Conservation (phyloP, 2,888 invertebrate species). For the Napeogenes inachia region DNA sequence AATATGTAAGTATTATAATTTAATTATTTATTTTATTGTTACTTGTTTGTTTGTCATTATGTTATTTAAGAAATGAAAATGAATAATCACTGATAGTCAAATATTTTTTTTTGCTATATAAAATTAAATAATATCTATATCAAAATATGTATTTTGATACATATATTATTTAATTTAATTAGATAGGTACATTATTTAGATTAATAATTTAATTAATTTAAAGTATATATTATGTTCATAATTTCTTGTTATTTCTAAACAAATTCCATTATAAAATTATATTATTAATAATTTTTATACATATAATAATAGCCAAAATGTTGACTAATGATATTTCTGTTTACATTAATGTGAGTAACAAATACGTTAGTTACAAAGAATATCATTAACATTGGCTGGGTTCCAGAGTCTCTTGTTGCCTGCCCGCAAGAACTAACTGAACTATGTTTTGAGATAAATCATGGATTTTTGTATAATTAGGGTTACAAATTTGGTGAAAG, state of each 20-base stretch:
- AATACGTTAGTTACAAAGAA: conserved; percentile 46
- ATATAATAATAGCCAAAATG: too few species aligned
- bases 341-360: conserved; percentile 58
- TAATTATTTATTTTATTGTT: not conserved
- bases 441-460: conserved; percentile 18
- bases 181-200: too few species aligned
- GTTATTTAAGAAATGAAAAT: not conserved
- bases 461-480: conserved; percentile 11
- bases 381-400: conserved; percentile 62
- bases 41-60: not conserved
- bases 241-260: too few species aligned
- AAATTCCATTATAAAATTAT: too few species aligned
- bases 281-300: too few species aligned
- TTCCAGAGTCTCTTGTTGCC: conserved; percentile 54
- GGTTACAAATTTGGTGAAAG: not conserved
- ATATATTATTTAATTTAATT: too few species aligned
- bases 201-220: too few species aligned
- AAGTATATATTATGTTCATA: too few species aligned
- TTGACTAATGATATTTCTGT: conserved; percentile 24
- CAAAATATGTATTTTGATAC: too few species aligned
- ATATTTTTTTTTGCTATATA: too few species aligned
- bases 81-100: too few species aligned
- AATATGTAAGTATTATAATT: not conserved
- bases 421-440: conserved; percentile 24
- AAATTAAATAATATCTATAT: too few species aligned